phyloP scores from a whole-genome alignment of 2,797 vertebrate species.

The Hirundo rustica region DNA sequence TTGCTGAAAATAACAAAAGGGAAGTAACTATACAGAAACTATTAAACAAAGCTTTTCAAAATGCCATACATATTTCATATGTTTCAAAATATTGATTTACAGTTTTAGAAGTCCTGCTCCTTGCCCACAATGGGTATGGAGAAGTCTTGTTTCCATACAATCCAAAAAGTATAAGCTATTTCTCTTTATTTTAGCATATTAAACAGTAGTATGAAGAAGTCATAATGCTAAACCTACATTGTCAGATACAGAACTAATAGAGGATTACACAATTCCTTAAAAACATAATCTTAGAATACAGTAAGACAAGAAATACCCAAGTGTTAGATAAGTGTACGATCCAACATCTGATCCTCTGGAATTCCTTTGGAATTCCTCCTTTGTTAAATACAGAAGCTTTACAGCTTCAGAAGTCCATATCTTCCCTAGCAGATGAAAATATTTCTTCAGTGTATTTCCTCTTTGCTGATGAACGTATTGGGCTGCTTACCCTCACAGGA shows the following conservation, averaged over 20 bases:
- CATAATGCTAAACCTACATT: background rate
- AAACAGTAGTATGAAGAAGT: background rate
- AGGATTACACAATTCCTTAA: background rate
- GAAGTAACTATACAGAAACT: background rate
- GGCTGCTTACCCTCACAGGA: background rate
- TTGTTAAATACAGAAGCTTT: background rate
- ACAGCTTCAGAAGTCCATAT: background rate
- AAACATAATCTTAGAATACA: background rate
- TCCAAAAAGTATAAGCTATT: background rate
- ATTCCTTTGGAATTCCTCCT: background rate
- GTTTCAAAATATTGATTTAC: background rate
- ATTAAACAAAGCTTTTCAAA: background rate
- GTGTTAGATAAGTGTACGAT: background rate
- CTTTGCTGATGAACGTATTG: background rate
- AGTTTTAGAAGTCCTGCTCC: background rate
- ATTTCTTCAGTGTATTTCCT: background rate
- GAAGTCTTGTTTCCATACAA: background rate
- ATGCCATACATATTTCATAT: background rate
- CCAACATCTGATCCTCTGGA: background rate
- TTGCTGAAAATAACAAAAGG: slow-evolving; percentile 4
- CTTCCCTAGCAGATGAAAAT: background rate
- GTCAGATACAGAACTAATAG: rapidly evolving
- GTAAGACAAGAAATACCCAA: background rate
- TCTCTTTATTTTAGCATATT: background rate
- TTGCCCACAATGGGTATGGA: background rate